These are phyloP conservation scores for Cotesia glomerata DNA, from an alignment of 1,140 invertebrate species.

Conservation along the genomic window DNA sequence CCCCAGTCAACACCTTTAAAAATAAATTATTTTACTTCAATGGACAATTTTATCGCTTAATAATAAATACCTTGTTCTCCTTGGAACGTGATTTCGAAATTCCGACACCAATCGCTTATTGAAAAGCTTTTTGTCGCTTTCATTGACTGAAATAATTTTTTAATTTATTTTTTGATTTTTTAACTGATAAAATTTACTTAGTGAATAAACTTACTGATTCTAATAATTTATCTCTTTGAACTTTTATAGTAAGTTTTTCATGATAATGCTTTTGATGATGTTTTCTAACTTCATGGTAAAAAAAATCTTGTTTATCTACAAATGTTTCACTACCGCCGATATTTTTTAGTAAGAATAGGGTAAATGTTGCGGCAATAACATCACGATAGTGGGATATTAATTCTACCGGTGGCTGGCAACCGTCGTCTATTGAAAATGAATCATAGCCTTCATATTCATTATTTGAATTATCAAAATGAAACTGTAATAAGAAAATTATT, in stretches of 20 bases:
- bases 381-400: conserved; percentile 83
- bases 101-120: conserved; percentile 87
- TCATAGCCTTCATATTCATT: conserved; percentile 63
- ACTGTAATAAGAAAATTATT: conserved; percentile 61
- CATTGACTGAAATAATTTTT: conserved; percentile 59
- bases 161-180: neutral
- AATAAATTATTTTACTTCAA: conserved; percentile 30
- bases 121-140: conserved; percentile 84
- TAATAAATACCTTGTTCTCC: conserved; percentile 80
- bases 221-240: conserved; percentile 79
- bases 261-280: conserved; percentile 85
- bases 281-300: conserved; percentile 90
- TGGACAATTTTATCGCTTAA: neutral
- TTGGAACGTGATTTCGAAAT: conserved; percentile 90
- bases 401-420: conserved; percentile 85
- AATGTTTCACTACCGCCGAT: conserved; percentile 95
- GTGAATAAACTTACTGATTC: conserved; percentile 69
- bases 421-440: conserved; percentile 85
- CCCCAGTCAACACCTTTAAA: conserved; percentile 88
- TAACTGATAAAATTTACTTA: neutral
- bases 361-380: conserved; percentile 91
- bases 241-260: conserved; percentile 82
- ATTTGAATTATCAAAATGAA: conserved; percentile 66
- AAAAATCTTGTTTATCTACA: conserved; percentile 94
- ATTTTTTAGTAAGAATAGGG: conserved; percentile 91